Conservation (phyloP, 2,888 invertebrate genomes). For the Cetonia aurata region DNA sequence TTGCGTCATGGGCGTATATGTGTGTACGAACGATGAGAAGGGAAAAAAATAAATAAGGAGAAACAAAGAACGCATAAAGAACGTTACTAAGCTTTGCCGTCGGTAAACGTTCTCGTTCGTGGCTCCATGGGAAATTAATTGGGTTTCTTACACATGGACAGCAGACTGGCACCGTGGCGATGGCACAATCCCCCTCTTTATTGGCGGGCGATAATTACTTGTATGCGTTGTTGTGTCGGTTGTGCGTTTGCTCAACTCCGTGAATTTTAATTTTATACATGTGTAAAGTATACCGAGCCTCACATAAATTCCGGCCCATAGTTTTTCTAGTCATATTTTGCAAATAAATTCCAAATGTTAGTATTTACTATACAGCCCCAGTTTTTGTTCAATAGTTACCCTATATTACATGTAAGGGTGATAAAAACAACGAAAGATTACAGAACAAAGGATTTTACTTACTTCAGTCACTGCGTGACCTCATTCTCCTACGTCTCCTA, state of each 20-base stretch:
- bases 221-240: not conserved
- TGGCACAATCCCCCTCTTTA: constrained; percentile 29
- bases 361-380: no score
- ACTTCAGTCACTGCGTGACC: no score
- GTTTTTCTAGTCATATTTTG: no score
- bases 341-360: no score
- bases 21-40: not conserved
- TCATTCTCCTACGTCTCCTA: no score
- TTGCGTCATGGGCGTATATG: constrained; percentile 23
- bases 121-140: constrained; percentile 27
- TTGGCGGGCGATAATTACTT: constrained; percentile 34
- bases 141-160: constrained; percentile 22
- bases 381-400: no score
- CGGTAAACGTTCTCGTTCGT: not conserved
- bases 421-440: no score
- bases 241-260: constrained; percentile 14
- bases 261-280: constrained; percentile 7
- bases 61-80: constrained; percentile 18
- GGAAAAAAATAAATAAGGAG: not conserved
- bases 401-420: no score
- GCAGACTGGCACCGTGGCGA: constrained; percentile 30
- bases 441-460: no score
- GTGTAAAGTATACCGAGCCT: not conserved
- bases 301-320: no score
- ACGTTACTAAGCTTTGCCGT: constrained; percentile 12